These are phyloP conservation scores for Zaprionus gabonicus DNA, from an alignment of 1,140 invertebrate genomes.

Conservation along the genomic window DNA sequence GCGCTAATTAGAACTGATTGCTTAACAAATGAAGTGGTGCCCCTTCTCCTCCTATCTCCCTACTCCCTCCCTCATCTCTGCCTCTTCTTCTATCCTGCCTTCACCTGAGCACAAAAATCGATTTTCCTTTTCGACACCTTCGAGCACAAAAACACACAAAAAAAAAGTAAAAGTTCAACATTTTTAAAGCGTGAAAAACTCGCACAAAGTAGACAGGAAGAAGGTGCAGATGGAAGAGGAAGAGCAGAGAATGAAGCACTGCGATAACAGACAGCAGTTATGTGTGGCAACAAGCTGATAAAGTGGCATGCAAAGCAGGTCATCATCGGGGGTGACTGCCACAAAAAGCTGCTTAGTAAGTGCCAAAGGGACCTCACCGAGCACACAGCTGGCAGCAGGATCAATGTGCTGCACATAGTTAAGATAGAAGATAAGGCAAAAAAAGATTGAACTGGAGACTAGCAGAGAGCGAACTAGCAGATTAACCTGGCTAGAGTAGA, in stretches of 20 bases:
- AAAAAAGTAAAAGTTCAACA: slow-evolving; percentile 40
- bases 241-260: background rate
- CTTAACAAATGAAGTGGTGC: slow-evolving; percentile 68
- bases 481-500: background rate
- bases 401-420: slow-evolving; percentile 20
- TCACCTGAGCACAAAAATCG: slow-evolving; percentile 38
- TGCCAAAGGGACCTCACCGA: background rate
- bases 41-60: background rate
- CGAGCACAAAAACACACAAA: no score
- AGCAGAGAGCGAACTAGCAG: background rate
- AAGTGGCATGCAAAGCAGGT: slow-evolving; percentile 36
- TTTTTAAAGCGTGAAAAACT: slow-evolving; percentile 33
- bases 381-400: slow-evolving; percentile 2
- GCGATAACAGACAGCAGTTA: slow-evolving; percentile 23
- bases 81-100: background rate
- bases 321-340: slow-evolving; percentile 3
- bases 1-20: slow-evolving; percentile 76
- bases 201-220: background rate
- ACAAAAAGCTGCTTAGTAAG: slow-evolving; percentile 22
- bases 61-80: background rate
- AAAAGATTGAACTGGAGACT: background rate
- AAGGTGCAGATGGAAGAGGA: no score
- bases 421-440: slow-evolving; percentile 1
- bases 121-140: slow-evolving; percentile 40
- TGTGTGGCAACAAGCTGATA: slow-evolving; percentile 52